Percentiles rank a stretch among this genome's conserved stretches.
Conservation (phyloP, 23 tunicate species). For the Halocynthia aurantium region DNA sequence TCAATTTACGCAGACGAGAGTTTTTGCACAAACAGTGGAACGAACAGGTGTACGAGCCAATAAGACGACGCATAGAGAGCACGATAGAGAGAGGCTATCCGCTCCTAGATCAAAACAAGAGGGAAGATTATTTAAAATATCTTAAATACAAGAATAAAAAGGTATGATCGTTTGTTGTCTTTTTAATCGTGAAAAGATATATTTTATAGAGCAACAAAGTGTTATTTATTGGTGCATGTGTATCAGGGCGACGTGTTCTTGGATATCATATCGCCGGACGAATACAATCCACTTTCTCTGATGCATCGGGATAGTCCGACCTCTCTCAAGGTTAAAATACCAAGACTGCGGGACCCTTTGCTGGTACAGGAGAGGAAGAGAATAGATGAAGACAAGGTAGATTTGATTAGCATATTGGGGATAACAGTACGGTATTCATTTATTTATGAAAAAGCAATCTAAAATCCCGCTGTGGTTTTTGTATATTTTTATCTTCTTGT, state of each 20-base stretch:
- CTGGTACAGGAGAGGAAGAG: constrained; percentile 45
- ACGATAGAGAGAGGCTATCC: constrained; percentile 34
- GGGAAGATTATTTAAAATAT: constrained; percentile 55
- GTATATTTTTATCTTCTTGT: too few relatives aligned
- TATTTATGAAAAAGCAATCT: too few relatives aligned
- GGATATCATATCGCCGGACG: constrained; percentile 51
- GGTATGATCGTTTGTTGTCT: constrained; percentile 14
- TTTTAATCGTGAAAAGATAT: background rate
- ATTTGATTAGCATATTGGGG: background rate
- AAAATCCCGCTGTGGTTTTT: too few relatives aligned
- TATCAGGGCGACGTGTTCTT: constrained; percentile 64
- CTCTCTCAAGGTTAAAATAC: constrained; percentile 30
- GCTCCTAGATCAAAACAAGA: constrained; percentile 27
- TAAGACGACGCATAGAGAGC: constrained; percentile 43
- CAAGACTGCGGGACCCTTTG: constrained; percentile 56
- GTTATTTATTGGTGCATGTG: background rate
- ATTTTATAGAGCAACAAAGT: background rate
- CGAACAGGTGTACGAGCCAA: constrained; percentile 63
- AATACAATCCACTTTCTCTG: constrained; percentile 54
- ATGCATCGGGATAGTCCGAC: constrained; percentile 20
- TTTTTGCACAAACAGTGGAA: constrained; percentile 74
- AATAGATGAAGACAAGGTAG: constrained; percentile 60
- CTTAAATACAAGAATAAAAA: constrained; percentile 47
- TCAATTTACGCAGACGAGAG: constrained; percentile 49
- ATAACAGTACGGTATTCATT: background rate